Conservation (phyloP, 2,113 vertebrate species). For the Chamaetylas fuelleborni region DNA sequence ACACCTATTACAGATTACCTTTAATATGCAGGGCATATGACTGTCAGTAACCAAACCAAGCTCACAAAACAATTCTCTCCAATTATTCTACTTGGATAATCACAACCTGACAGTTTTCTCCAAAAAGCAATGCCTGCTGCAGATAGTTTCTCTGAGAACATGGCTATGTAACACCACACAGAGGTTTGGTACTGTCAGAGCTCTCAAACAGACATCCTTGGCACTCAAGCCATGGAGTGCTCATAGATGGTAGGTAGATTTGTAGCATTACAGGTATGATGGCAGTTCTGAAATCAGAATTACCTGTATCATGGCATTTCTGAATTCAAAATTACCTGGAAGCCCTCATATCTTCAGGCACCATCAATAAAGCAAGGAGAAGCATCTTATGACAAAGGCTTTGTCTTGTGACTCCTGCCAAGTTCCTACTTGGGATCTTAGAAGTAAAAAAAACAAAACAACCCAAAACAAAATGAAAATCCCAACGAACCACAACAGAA, state of each 20-base stretch:
- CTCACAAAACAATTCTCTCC: neutral
- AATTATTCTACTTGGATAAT: neutral
- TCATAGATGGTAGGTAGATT: neutral
- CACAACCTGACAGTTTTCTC: neutral
- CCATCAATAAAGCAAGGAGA: neutral
- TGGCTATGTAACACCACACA: accelerated
- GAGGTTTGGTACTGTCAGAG: neutral
- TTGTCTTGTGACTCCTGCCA: neutral
- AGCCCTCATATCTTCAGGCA: neutral
- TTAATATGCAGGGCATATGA: neutral
- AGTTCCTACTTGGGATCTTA: neutral
- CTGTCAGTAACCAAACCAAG: neutral
- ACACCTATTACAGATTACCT: neutral
- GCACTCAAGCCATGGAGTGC: neutral
- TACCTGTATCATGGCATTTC: neutral
- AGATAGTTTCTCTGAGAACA: neutral
- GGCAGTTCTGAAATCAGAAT: neutral
- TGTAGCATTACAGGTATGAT: neutral
- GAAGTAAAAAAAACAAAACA: neutral
- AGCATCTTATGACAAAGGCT: neutral
- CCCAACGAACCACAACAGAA: neutral
- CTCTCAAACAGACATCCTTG: neutral
- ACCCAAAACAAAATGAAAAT: neutral
- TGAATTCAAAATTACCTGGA: neutral
- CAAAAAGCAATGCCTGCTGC: neutral